Evolutionary conservation across 2,888 invertebrate genomes (phyloP).

Genomic region (Netelia fuscicornis): DNA sequence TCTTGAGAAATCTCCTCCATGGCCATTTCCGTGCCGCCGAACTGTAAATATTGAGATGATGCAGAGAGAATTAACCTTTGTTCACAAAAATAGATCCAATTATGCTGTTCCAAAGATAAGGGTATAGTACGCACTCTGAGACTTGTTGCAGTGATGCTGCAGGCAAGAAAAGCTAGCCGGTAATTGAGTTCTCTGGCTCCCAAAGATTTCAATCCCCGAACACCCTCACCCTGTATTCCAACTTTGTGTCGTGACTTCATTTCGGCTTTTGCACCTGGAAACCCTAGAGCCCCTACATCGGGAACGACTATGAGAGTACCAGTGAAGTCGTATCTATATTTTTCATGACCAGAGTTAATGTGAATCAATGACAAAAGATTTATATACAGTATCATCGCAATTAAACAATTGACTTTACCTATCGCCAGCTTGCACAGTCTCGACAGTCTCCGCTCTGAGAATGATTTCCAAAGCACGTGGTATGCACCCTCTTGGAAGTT

Average conservation of each 20-base stretch:
- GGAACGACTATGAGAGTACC: conserved; percentile 97
- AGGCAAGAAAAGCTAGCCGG: conserved; percentile 97
- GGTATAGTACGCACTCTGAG: conserved; percentile 86
- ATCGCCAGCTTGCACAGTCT: conserved; percentile 96
- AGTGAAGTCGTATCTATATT: conserved; percentile 80
- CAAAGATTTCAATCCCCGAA: conserved; percentile 93
- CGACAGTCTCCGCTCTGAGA: conserved; percentile 97
- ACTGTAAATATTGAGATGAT: conserved; percentile 83
- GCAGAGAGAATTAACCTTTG: conserved; percentile 35
- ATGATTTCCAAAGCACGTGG: conserved; percentile 98
- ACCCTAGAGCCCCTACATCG: conserved; percentile 94
- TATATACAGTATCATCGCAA: not conserved
- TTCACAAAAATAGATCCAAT: not conserved
- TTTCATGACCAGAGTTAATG: not conserved
- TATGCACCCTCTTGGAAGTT: conserved; percentile 98
- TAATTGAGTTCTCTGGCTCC: conserved; percentile 95
- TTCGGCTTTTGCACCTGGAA: conserved; percentile 95
- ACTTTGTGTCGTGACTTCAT: conserved; percentile 90
- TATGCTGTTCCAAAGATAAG: not conserved
- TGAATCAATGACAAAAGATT: not conserved
- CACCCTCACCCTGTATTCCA: conserved; percentile 92
- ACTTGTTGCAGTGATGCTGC: conserved; percentile 95
- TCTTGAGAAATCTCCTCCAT: conserved; percentile 96
- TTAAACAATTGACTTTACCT: conserved; percentile 85
- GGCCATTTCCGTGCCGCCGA: conserved; percentile 93